Conservation (phyloP, 2,888 invertebrate genomes). For the Xanthorhoe designata region DNA sequence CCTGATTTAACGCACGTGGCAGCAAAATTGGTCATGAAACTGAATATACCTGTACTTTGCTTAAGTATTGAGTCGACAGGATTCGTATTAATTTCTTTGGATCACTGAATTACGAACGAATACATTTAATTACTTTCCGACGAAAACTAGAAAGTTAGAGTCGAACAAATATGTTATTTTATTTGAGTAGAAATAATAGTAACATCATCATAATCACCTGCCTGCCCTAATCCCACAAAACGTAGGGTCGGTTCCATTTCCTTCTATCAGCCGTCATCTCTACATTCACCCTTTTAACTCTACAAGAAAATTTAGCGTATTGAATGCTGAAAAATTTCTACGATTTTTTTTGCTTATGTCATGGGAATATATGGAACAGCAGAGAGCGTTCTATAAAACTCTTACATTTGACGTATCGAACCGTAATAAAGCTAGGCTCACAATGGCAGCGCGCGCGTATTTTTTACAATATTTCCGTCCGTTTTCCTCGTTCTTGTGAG, state of each 20-base stretch:
- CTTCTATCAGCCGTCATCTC: no score
- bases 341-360: background rate
- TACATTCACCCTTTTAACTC: no score
- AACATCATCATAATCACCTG: no score
- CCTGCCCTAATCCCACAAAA: no score
- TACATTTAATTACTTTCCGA: no score
- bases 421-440: conserved; percentile 31
- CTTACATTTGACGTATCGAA: conserved; percentile 37
- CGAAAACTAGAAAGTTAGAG: no score
- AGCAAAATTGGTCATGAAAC: background rate
- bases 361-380: background rate
- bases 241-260: no score
- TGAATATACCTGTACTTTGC: background rate
- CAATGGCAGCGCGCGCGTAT: conserved; percentile 26
- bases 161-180: no score
- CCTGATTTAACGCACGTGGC: background rate
- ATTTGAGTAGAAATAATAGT: no score
- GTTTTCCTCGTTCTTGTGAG: conserved; percentile 12
- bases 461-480: conserved; percentile 16
- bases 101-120: no score
- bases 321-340: background rate
- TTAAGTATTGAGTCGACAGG: background rate
- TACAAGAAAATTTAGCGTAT: no score
- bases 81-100: no score
- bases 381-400: conserved; percentile 16